Conservation (phyloP, 1,140 invertebrate species). For the Sminthurides bifidus region DNA sequence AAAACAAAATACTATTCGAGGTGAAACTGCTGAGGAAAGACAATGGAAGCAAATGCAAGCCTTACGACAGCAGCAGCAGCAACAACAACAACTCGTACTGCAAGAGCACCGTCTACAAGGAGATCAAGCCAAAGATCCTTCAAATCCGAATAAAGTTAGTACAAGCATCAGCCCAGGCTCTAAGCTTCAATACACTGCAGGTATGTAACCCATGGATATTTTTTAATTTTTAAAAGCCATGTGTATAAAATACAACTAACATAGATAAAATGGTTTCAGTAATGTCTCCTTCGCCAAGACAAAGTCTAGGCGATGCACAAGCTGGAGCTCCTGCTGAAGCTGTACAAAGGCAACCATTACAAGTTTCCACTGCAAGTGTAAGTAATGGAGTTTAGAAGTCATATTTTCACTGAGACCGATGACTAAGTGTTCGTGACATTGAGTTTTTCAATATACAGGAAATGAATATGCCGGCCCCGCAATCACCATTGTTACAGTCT, state of each 20-base stretch:
- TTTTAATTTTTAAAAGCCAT: too few relatives aligned
- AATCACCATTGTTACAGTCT: conserved; percentile 40
- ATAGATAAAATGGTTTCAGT: too few relatives aligned
- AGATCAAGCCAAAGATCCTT: conserved; percentile 32
- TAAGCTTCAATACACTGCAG: conserved; percentile 19
- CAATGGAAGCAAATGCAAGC: conserved; percentile 79
- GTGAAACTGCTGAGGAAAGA: conserved; percentile 59
- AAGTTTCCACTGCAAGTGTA: conserved; percentile 44
- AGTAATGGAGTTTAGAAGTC: conserved; percentile 17
- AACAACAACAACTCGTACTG: conserved; percentile 66
- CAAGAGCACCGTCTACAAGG: conserved; percentile 61
- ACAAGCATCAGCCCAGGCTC: conserved; percentile 3
- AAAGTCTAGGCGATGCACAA: conserved; percentile 7
- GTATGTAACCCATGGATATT: conserved; percentile 5
- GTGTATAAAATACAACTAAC: too few relatives aligned
- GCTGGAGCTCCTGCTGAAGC: conserved; percentile 4
- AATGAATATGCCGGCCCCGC: conserved; percentile 36
- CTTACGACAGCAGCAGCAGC: conserved; percentile 60
- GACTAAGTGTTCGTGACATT: not conserved
- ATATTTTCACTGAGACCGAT: not conserved
- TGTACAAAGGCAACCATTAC: conserved; percentile 40
- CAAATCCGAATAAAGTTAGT: not conserved
- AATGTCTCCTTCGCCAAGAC: conserved; percentile 10
- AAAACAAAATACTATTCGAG: conserved; percentile 51
- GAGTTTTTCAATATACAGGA: conserved; percentile 35